Evolutionary conservation across 92 coral and sea anemone genomes (phyloP), one percentile per base, ranked within the genome.

Genomic region (Desmophyllum pertusum): DNA sequence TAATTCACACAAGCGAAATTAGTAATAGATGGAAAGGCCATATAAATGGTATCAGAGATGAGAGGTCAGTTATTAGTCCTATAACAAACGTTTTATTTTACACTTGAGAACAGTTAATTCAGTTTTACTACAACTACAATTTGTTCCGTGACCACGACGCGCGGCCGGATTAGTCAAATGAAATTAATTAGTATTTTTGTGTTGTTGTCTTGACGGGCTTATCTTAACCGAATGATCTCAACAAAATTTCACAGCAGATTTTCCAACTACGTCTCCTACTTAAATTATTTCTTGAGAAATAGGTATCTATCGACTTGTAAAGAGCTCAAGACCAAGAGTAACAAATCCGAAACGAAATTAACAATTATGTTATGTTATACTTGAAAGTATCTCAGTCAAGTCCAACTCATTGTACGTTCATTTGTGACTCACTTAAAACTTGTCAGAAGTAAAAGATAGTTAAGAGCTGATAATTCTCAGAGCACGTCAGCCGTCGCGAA

Each of bases 181-280:
- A 41, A 30, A 63, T 78, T 10, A 42, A 27, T 40, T 21, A 43
- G 39, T 27, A 78, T 41, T 62, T 38, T 38, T 78, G 29, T 31
- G 65, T 9, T 27, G 17, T 62, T 78, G 50, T 13, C 41, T 14
- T 27, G 48, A 27, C 42, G 6, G 38, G 36, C 75, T 79, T 66
- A 33, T 46, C 84, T 39, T 48, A 11, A 33, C 1, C 5, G 13
- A 17, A 23, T 6, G 62, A 48, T 50, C 37, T 37, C 68, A 33
- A 76, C 41, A n/a, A 55, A 23, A 76, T 76, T 76, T n/a, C 38
- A 77, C 18, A 76, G 31, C 48, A 31, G 78, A 76, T 76, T 76
- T 17, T 48, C 48, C 53, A 23, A 53, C 61, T 76, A 21, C n/a
- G n/a, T n/a, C n/a, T n/a, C n/a, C n/a, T n/a, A 76, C 37, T 52